Evolutionary conservation across 2,888 invertebrate genomes (phyloP), one percentile per base, ranked within the genome.

Genomic region (Venusia cambrica): DNA sequence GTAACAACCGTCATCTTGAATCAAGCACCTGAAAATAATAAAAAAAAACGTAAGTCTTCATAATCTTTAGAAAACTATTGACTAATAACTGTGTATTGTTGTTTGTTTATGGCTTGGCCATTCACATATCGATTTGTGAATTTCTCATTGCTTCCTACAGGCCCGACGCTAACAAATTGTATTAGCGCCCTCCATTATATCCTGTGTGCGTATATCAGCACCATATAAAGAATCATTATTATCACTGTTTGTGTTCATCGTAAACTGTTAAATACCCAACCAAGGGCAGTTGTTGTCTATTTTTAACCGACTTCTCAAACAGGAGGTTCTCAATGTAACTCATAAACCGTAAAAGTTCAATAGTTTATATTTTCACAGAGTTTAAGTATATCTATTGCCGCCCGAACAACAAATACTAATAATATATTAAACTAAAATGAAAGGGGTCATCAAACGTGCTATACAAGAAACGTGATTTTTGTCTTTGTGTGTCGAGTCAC

Each of bases 141-240:
- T 24, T 31, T 48, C 38, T 24, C 36, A 44, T 44, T 17, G 54
- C 49, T 51, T 59, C 48, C 56, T 45, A 26, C 26, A 11, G 29
- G 41, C 34, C 35, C 55, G 50, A 45, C 49, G 72, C 66, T 81
- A 81, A 79, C 45, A 39, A 64, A 54, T 51, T 42, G 50, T 62
- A 47, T 77, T 83, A 80, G 69, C 75, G 38, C 58, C 57, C 48
- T 62, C 61, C 70, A 68, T 79, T 72, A 74, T 67, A 62, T 62
- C 65, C 55, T 62, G 52, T 67, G 59, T 62, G 65, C 57, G 70
- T 59, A 61, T 74, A 75, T 78, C 64, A 73, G 57, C 62, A 62
- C 69, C 70, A 63, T 71, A 76, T 80, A 78, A 79, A 75, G 83
- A 72, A 70, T 83, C 76, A 73, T 84, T 84, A 81, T 81, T 77